Conservation (phyloP, 2,888 invertebrate species). For the Limnephilus marmoratus region DNA sequence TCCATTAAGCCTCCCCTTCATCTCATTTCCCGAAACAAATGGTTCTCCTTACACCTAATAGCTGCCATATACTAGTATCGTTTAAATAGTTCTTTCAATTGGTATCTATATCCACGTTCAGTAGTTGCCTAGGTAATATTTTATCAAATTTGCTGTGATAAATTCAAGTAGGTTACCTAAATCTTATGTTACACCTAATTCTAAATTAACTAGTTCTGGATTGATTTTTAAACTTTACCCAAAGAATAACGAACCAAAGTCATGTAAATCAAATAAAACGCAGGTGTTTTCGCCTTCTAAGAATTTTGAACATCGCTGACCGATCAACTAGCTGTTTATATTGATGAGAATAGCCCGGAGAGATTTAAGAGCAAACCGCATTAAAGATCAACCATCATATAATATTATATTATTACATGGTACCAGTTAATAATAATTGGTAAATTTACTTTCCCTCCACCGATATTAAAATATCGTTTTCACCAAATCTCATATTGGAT, state of each 20-base stretch:
- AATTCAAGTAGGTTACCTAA: background rate
- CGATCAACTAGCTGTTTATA: constrained; percentile 18
- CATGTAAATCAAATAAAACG: background rate
- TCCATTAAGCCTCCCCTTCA: background rate
- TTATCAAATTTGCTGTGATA: background rate
- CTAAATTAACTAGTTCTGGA: background rate
- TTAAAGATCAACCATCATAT: constrained; percentile 23
- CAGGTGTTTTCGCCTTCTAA: background rate
- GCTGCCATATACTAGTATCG: background rate
- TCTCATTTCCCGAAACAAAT: background rate
- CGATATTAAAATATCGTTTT: constrained; percentile 40
- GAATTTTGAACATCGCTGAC: background rate
- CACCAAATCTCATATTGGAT: constrained; percentile 38
- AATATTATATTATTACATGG: constrained; percentile 27
- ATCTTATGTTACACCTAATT: background rate
- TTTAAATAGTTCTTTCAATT: background rate
- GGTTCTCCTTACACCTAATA: background rate
- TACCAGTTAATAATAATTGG: constrained; percentile 25
- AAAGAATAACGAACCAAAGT: background rate
- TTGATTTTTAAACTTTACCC: background rate
- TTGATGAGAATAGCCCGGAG: constrained; percentile 15
- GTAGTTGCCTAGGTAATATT: background rate
- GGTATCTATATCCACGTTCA: background rate
- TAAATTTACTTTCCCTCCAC: constrained; percentile 26
- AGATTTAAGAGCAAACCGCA: constrained; percentile 9